These are phyloP conservation scores for Nyctereutes procyonoides DNA, from an alignment of 2,113 vertebrate genomes.

Conservation along the genomic window DNA sequence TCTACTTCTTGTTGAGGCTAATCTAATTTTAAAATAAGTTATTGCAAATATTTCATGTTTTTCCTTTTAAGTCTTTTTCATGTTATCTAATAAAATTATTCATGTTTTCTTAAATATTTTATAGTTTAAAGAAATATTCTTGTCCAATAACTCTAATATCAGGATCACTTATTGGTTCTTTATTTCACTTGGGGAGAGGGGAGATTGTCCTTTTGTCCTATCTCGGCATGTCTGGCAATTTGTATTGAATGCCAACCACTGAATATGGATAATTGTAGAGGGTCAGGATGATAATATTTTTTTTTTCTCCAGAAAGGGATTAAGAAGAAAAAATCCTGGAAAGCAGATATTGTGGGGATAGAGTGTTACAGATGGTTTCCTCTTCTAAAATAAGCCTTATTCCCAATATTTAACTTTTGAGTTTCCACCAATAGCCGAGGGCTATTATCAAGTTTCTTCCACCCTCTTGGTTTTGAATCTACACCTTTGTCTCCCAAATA, in stretches of 20 bases:
- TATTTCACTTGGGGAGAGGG: not conserved
- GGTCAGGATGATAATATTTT: not conserved
- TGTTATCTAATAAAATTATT: not conserved
- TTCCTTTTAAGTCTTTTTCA: not conserved
- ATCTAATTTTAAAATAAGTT: not conserved
- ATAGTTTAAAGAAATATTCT: not conserved
- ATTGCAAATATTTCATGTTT: not conserved
- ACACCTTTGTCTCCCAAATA: not conserved
- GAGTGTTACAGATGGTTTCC: not conserved
- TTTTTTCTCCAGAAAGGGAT: not conserved
- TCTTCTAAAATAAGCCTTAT: not conserved
- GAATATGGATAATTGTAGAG: not conserved
- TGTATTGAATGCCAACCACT: not conserved
- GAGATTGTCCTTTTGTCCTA: not conserved
- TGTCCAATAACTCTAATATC: not conserved
- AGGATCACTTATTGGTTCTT: not conserved
- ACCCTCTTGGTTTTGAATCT: not conserved
- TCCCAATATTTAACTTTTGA: not conserved
- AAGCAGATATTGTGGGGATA: not conserved
- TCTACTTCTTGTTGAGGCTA: not conserved
- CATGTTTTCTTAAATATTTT: not conserved
- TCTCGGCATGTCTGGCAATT: not conserved
- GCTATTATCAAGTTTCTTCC: not conserved
- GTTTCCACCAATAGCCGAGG: not conserved
- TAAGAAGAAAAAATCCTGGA: not conserved